A percentile compares a stretch with the other conserved stretches of the same genome.
phyloP scores from a whole-genome alignment of 2,113 vertebrate species.

The Catharus fuscescens region DNA sequence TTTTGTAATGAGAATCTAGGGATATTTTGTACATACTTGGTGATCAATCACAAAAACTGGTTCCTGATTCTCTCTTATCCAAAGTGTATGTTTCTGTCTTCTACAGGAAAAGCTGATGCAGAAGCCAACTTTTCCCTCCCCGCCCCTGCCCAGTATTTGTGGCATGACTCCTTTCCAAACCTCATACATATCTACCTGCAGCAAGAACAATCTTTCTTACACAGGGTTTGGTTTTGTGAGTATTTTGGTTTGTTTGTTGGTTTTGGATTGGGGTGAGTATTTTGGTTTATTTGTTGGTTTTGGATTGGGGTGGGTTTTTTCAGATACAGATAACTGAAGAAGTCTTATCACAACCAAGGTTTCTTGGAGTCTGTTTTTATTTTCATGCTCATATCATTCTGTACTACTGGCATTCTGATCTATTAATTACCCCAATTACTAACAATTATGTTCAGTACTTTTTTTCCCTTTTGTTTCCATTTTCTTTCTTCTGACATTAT shows the following conservation, averaged over 20 bases:
- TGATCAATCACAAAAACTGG: not conserved
- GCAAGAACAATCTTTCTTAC: not conserved
- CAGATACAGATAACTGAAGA: not conserved
- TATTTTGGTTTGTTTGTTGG: not conserved
- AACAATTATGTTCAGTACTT: not conserved
- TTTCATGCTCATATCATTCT: not conserved
- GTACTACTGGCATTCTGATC: not conserved
- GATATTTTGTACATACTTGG: not conserved
- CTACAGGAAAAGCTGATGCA: not conserved
- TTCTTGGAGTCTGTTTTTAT: not conserved
- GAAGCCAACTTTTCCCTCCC: not conserved
- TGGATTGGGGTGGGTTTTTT: not conserved
- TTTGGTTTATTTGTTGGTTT: not conserved
- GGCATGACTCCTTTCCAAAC: not conserved
- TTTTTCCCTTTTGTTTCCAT: not conserved
- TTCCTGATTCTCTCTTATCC: not conserved
- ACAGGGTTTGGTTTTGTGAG: rapidly evolving
- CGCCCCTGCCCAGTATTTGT: rapidly evolving
- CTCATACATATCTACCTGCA: rapidly evolving
- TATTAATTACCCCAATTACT: not conserved
- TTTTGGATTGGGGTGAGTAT: not conserved
- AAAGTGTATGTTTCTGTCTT: not conserved
- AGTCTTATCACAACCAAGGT: not conserved
- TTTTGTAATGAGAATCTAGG: not conserved
- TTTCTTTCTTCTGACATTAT: not conserved